Percentiles rank a stretch among this genome's conserved stretches.
Conservation (phyloP, 1,140 invertebrate species). For the Trissolcus basalis region DNA sequence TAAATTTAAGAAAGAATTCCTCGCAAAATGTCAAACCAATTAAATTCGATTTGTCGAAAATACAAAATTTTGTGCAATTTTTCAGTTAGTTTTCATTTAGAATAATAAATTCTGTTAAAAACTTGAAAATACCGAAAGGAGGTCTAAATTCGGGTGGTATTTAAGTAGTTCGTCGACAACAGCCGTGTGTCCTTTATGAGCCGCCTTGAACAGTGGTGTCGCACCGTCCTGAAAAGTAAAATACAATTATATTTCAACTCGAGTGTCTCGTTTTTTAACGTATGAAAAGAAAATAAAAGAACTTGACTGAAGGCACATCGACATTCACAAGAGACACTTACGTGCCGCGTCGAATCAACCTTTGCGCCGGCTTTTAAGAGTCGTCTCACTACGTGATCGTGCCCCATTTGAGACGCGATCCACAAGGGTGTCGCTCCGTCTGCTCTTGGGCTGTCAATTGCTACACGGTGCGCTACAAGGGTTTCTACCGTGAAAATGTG, state of each 20-base stretch:
- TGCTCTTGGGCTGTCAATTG: constrained; percentile 81
- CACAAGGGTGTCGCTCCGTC: constrained; percentile 93
- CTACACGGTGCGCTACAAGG: constrained; percentile 83
- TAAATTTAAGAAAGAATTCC: too few species aligned
- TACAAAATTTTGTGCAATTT: too few species aligned
- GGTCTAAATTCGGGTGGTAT: constrained; percentile 85
- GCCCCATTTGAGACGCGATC: constrained; percentile 96
- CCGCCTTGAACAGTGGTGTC: constrained; percentile 93
- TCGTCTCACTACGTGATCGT: constrained; percentile 86
- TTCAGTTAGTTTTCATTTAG: too few species aligned
- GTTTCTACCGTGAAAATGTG: constrained; percentile 85
- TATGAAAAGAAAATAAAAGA: not conserved
- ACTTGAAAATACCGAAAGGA: constrained; percentile 83
- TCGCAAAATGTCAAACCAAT: too few species aligned
- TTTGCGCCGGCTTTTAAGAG: constrained; percentile 86
- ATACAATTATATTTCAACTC: constrained; percentile 8
- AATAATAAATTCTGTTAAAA: constrained; percentile 4
- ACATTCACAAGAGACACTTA: constrained; percentile 70
- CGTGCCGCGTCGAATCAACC: constrained; percentile 88
- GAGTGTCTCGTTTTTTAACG: not conserved
- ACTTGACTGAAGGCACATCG: constrained; percentile 8
- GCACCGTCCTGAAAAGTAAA: constrained; percentile 85
- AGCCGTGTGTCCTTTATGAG: constrained; percentile 92
- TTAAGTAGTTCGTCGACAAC: constrained; percentile 91
- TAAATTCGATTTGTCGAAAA: too few species aligned